Base-by-base conservation (phyloP, 2,113 vertebrate species). In the Tichodroma muraria region DNA sequence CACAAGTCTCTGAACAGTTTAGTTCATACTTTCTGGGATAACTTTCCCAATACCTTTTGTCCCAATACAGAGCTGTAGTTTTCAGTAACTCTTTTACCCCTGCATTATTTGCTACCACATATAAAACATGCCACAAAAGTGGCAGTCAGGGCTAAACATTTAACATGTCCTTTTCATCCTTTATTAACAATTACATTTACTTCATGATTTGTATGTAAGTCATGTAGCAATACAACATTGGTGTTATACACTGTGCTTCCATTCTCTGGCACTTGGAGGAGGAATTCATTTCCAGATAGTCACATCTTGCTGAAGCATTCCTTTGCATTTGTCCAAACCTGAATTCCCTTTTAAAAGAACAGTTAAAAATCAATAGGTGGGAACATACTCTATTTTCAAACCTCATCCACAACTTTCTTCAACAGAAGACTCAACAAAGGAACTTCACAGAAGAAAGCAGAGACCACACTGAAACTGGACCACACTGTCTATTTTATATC, bases 231-330 rank as follows among this genome's bases (percentile, higher is more conserved):
- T 65, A 96, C 85, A 95, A 95, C 85, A 94, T 80, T 45, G 96
- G 91, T 93, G 89, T 95, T 93, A 94, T 44, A 95, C 92, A 91
- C 93, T 98, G 98, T 98, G 97, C 98, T 98, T 98, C 97, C 95
- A 0, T 95, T 97, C 93, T 94, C 96, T 97, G 97, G 96, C 94
- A 97, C 97, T 97, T 97, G 95, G 97, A 97, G 94, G 95, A 97
- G 63, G 90, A 96, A 95, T 85, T 93, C 45, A 66, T 88, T 96
- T 96, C 96, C 91, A 80, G 65, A 78, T n/a, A 76, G 87, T 99
- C 94, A 99, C 99, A 99, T 99, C 98, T 99, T 99, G 90, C 98
- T 98, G 97, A 99, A 99, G 96, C 99, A 99, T 87, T 99, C 99
- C 94, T 99, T 99, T 93, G 99, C 99, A 89, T 99, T 99, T 94